Evolutionary conservation across 2,113 vertebrate species (phyloP).

Genomic region (Varanus salvator): DNA sequence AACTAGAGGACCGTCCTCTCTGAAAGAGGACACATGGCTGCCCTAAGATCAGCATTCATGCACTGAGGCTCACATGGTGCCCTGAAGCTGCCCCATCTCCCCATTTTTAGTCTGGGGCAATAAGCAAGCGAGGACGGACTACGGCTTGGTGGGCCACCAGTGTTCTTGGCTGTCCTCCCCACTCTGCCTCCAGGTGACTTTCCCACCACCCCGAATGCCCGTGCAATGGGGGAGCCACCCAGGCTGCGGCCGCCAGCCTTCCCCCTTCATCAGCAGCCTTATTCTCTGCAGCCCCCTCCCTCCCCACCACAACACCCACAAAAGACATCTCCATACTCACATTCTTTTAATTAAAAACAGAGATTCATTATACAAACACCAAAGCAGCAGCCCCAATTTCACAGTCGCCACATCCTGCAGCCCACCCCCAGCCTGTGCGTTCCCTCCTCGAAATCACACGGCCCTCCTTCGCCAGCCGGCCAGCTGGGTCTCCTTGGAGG

Average conservation of each 20-base stretch:
- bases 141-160: neutral
- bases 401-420: neutral
- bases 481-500: neutral
- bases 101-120: neutral
- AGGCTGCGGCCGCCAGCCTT: neutral
- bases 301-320: neutral
- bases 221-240: neutral
- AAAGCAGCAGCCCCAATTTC: neutral
- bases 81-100: neutral
- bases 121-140: neutral
- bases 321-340: neutral
- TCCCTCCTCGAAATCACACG: neutral
- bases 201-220: too few species aligned
- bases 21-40: too few species aligned
- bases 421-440: neutral
- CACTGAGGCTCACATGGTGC: neutral
- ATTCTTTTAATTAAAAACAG: conserved; percentile 13
- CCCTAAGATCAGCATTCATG: neutral
- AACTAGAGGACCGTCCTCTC: too few species aligned
- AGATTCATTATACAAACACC: neutral
- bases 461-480: neutral
- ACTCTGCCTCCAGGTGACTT: too few species aligned
- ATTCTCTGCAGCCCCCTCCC: neutral
- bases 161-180: too few species aligned
- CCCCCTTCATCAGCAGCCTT: neutral